phyloP scores from a whole-genome alignment of 2,113 vertebrate species.

The Nothoprocta perdicaria region DNA sequence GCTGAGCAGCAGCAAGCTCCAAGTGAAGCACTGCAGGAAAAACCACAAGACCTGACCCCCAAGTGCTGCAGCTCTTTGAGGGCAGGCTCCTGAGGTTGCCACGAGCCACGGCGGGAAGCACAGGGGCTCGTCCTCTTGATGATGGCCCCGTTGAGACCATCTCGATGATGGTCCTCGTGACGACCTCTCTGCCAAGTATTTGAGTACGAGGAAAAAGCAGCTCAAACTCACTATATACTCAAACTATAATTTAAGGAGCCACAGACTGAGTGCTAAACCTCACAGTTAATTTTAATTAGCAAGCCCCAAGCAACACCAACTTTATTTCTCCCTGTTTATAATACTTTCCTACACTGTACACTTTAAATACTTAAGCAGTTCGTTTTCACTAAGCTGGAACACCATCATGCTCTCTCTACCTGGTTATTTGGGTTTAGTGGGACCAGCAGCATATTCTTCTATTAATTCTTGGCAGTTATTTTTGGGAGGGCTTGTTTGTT shows the following conservation, averaged over 20 bases:
- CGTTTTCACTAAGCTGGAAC: background rate
- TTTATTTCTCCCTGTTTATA: background rate
- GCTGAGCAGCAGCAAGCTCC: background rate
- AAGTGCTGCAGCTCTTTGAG: too few relatives aligned
- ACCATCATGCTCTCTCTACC: background rate
- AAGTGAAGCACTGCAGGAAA: too few relatives aligned
- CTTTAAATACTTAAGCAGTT: background rate
- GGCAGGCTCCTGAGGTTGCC: background rate
- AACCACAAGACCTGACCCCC: too few relatives aligned
- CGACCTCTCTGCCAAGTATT: background rate
- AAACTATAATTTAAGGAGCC: background rate
- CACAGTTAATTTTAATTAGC: background rate
- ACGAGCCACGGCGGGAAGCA: background rate
- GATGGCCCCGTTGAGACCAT: too few relatives aligned
- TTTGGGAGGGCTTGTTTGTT: background rate
- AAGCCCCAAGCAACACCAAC: background rate
- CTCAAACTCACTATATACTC: background rate
- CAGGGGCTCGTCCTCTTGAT: background rate
- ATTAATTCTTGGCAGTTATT: background rate
- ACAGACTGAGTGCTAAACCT: background rate
- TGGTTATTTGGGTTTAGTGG: slow-evolving; percentile 8
- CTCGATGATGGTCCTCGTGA: too few relatives aligned
- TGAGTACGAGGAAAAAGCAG: background rate
- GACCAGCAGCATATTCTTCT: background rate
- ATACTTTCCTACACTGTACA: background rate